A percentile compares a stretch with the other conserved stretches of the same genome.
Conservation (phyloP, 2,797 vertebrate species). For the Basileuterus tristriatus region DNA sequence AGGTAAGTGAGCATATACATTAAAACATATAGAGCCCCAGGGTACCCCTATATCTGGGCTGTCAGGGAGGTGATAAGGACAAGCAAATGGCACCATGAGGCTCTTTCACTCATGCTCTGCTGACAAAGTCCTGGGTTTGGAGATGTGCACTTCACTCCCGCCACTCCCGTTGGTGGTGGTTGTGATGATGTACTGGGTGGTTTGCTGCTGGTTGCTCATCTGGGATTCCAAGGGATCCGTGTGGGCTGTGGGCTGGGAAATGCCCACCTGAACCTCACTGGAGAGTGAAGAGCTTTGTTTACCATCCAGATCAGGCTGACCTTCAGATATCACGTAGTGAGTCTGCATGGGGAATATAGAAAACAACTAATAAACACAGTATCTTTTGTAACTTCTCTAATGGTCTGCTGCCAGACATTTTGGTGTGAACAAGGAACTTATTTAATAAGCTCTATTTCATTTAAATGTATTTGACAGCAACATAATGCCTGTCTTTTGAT, state of each 20-base stretch:
- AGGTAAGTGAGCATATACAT: slow-evolving; percentile 20
- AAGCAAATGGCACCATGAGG: background rate
- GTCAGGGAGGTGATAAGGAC: background rate
- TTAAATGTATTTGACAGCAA: background rate
- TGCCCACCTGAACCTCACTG: slow-evolving; percentile 68
- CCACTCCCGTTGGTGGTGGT: slow-evolving; percentile 88
- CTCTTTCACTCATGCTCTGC: slow-evolving; percentile 12
- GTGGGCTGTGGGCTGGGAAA: slow-evolving; percentile 77
- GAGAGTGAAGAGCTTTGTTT: slow-evolving; percentile 78
- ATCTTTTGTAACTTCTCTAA: background rate
- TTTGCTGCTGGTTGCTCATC: slow-evolving; percentile 77
- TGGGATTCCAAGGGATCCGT: slow-evolving; percentile 84
- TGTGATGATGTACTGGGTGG: slow-evolving; percentile 96
- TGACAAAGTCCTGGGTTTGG: slow-evolving; percentile 83
- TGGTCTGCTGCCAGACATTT: background rate
- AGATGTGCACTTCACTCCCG: slow-evolving; percentile 87
- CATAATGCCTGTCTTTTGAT: background rate
- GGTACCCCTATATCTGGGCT: background rate
- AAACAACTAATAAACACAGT: background rate
- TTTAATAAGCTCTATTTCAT: background rate
- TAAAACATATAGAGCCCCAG: background rate
- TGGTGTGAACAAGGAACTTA: background rate
- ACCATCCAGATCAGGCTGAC: slow-evolving; percentile 88
- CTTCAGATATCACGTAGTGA: slow-evolving; percentile 95
- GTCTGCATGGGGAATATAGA: slow-evolving; percentile 74